Percentiles rank a stretch among this genome's conserved stretches.
These are phyloP conservation scores for Tachina lurida DNA, from an alignment of 2,888 invertebrate species.

Conservation along the genomic window DNA sequence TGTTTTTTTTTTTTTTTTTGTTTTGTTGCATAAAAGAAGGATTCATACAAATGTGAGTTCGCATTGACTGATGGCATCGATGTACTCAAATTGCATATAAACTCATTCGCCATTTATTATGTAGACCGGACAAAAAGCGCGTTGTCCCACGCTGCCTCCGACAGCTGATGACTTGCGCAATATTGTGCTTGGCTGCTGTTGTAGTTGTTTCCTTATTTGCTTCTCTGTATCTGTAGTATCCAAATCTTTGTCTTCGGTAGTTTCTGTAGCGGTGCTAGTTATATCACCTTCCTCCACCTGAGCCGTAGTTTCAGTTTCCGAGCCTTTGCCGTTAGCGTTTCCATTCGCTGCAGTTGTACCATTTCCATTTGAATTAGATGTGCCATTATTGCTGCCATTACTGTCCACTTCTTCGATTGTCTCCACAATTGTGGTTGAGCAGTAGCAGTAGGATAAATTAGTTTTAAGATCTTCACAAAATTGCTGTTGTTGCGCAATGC, in stretches of 20 bases:
- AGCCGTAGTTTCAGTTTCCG: constrained; percentile 63
- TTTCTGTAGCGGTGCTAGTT: constrained; percentile 61
- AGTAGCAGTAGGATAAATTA: constrained; percentile 80
- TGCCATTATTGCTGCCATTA: constrained; percentile 72
- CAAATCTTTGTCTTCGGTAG: constrained; percentile 71
- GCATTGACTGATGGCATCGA: constrained; percentile 79
- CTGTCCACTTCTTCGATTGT: constrained; percentile 79
- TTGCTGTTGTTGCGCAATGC: constrained; percentile 82
- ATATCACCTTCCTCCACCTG: constrained; percentile 64
- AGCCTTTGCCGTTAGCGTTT: constrained; percentile 58
- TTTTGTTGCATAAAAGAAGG: constrained; percentile 36
- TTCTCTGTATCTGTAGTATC: constrained; percentile 71
- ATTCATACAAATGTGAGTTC: constrained; percentile 79
- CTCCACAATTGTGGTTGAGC: constrained; percentile 80
- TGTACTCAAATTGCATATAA: constrained; percentile 81
- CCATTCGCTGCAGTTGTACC: constrained; percentile 66
- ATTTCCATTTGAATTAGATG: constrained; percentile 63
- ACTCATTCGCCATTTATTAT: constrained; percentile 82
- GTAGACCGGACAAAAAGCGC: constrained; percentile 80
- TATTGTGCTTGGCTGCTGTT: constrained; percentile 25
- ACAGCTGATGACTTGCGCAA: constrained; percentile 66
- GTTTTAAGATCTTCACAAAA: constrained; percentile 81
- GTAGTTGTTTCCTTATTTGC: constrained; percentile 6
- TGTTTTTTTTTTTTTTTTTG: constrained; percentile 16
- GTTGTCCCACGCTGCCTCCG: constrained; percentile 66